Evolutionary conservation across 2,113 vertebrate species (phyloP), one percentile per base, ranked within the genome.

Genomic region (Dasyurus viverrinus): DNA sequence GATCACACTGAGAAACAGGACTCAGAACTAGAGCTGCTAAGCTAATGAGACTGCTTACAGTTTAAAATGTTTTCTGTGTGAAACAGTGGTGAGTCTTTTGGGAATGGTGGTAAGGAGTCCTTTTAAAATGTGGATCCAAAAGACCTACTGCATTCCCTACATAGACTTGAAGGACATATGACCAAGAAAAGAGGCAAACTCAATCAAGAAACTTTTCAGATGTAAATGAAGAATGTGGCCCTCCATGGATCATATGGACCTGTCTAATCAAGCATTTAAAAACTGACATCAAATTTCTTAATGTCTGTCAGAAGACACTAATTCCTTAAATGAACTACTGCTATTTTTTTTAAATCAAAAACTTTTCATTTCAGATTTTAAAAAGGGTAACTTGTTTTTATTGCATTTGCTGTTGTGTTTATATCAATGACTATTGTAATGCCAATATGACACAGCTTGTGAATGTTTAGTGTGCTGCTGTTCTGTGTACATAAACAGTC

Each of bases 381-480:
- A 98, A 98, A 99, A 99, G 98, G 98, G 98, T 99, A 98, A 99
- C 98, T 98, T 97, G 98, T 99, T 99, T 99, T 99, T 99, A 99
- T 98, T 98, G 98, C 98, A 98, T 99, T 99, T 99, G 99, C 99
- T 98, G 99, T 99, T 99, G 99, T 98, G 98, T 99, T 99, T 99
- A 98, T 99, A 98, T 99, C 98, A 98, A 99, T 98, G 98, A 99
- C 99, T 99, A 98, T 99, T 99, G 99, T 99, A 99, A 99, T 99
- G 99, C 99, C 99, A 99, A 99, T 99, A 99, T 99, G 99, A 99
- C 99, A 99, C 99, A 99, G 99, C 99, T 99, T 99, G 99, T 99
- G 99, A 99, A 99, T 99, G 99, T 99, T 99, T 98, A 98, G 99
- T 99, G 99, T 99, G 99, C 99, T 99, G 99, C 99, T 99, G 99